These are phyloP conservation scores for Rhinoraja longicauda DNA, from an alignment of 2,797 vertebrate genomes.

Conservation along the genomic window DNA sequence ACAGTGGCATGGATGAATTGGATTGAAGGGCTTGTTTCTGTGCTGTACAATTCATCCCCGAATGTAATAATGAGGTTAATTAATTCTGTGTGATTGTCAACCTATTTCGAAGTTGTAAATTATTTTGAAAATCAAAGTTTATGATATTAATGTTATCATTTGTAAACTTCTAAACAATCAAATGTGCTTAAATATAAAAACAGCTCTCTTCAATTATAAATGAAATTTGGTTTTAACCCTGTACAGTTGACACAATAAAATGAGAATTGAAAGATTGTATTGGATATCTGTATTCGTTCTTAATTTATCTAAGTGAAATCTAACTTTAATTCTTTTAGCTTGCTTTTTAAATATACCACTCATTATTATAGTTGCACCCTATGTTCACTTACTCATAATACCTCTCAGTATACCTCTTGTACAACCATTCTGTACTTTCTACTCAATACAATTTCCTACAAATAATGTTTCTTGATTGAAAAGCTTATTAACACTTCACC, in stretches of 20 bases:
- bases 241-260: no score
- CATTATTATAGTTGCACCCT: not conserved
- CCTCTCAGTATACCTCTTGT: not conserved
- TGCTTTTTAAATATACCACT: not conserved
- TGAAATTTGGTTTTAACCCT: no score
- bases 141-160: not conserved
- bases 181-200: not conserved
- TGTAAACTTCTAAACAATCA: not conserved
- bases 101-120: not conserved
- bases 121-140: not conserved
- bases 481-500: not conserved
- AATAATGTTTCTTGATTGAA: not conserved
- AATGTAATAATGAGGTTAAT: not conserved
- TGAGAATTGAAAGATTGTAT: no score
- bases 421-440: not conserved
- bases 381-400: not conserved
- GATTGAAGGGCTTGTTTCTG: no score
- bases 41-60: no score
- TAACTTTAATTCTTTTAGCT: not conserved
- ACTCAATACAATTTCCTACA: not conserved
- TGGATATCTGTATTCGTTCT: not conserved
- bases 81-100: not conserved
- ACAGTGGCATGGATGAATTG: no score
- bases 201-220: not conserved
- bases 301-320: not conserved